phyloP scores from a whole-genome alignment of 2,113 vertebrate genomes.

The Rhinopomastus cyanomelas region DNA sequence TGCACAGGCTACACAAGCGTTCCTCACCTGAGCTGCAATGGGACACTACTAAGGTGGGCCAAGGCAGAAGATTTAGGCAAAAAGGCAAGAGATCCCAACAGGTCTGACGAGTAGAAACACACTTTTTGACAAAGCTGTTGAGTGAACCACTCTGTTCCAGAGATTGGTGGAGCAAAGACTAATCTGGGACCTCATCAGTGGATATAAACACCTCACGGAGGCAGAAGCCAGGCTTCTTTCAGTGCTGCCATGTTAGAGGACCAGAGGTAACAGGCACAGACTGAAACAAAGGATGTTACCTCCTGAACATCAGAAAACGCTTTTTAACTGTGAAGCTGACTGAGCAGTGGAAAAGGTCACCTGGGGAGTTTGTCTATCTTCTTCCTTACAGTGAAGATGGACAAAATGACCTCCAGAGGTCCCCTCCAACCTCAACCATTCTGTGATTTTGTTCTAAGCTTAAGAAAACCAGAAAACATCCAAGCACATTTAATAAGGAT shows the following conservation, averaged over 20 bases:
- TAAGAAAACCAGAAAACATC: not conserved
- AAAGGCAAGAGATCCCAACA: not conserved
- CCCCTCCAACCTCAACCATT: not conserved
- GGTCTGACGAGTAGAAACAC: not conserved
- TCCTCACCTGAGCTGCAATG: not conserved
- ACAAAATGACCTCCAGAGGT: not conserved
- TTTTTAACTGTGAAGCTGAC: not conserved
- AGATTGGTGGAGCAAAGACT: not conserved
- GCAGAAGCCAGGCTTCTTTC: not conserved
- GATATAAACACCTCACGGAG: too few species aligned
- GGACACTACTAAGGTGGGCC: not conserved
- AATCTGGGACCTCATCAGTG: not conserved
- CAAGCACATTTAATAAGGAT: not conserved
- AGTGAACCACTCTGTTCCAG: not conserved
- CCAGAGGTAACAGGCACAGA: not conserved
- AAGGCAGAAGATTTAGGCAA: not conserved
- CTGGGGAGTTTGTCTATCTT: not conserved
- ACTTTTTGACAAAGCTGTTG: not conserved
- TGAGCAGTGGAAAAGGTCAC: not conserved
- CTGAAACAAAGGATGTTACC: not conserved
- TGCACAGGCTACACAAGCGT: not conserved
- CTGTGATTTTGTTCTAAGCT: not conserved
- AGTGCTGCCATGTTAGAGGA: not conserved
- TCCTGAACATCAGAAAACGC: not conserved
- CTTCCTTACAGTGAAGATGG: too few species aligned